These are phyloP conservation scores for Ceramica pisi DNA, from an alignment of 2,888 invertebrate species.

Conservation along the genomic window DNA sequence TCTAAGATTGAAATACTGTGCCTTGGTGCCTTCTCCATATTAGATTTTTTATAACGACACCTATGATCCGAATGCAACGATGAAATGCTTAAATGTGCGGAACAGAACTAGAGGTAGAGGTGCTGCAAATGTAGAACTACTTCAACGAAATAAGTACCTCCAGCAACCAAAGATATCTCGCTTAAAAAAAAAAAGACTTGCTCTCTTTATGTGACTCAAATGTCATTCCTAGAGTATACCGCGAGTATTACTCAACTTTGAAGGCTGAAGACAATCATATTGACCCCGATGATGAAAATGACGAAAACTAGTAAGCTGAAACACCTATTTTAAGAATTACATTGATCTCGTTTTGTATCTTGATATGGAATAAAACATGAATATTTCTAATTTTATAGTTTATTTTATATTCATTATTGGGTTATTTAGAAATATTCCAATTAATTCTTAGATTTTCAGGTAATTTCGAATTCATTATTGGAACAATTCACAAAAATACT, in stretches of 20 bases:
- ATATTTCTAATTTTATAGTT: constrained; percentile 2
- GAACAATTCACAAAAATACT: constrained; percentile 11
- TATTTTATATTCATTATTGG: constrained; percentile 7
- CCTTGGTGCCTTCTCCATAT: constrained; percentile 7
- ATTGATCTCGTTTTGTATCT: not conserved
- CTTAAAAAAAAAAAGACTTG: constrained; percentile 47
- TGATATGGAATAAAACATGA: constrained; percentile 3
- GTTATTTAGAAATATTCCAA: constrained; percentile 11
- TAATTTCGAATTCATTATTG: constrained; percentile 3
- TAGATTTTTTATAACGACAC: constrained; percentile 15
- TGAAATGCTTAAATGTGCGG: constrained; percentile 12
- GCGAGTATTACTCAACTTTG: constrained; percentile 11
- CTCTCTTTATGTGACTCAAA: constrained; percentile 41
- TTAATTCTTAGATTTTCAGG: constrained; percentile 2
- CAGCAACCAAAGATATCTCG: constrained; percentile 33
- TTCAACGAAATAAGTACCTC: constrained; percentile 18
- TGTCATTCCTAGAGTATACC: constrained; percentile 11
- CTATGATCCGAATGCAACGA: constrained; percentile 8
- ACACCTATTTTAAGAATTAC: constrained; percentile 6
- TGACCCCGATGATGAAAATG: constrained; percentile 11
- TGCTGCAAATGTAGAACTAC: constrained; percentile 13
- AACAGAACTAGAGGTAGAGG: constrained; percentile 6
- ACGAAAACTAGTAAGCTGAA: constrained; percentile 9
- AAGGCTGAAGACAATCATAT: constrained; percentile 12
- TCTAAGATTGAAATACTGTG: too few species aligned